Evolutionary conservation across 2,797 vertebrate species (phyloP), one percentile per base, ranked within the genome.

Genomic region (Champsocephalus esox): DNA sequence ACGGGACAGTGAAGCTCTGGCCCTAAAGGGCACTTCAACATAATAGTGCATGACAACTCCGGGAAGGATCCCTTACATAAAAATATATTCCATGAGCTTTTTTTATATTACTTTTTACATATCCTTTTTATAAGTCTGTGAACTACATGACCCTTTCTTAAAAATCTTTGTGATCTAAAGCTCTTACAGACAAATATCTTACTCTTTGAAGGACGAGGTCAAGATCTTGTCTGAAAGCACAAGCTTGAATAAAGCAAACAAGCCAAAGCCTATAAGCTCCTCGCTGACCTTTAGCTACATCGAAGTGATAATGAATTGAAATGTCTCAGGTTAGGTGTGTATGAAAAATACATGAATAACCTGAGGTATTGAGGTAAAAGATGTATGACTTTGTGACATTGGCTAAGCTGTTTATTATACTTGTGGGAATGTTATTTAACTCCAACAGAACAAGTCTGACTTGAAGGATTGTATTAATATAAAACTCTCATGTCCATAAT

Each of bases 11-110:
- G 45, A 69, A 62, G 66, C 70, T 75, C 67, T 38, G 6, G 60
- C 75, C 84, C 80, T 66, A 81, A 88, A 90, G 89, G 80, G 69
- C 81, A 69, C 59, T 67, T 83, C 28, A 54, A 67, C 56, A 67
- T 83, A 88, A 84, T 73, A 70, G 78, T 60, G 62, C 61, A 43
- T 75, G 66, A 86, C 84, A 85, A 57, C 61, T 80, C 38, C 70
- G 54, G 48, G 73, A 48, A 75, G 21, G 48, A 77, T 58, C 43
- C 69, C 49, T 67, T 41, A 66, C 43, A 61, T 16, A 14, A 2
- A 8, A n/a, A 80, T 66, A 72, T 59, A 60, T 52, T 68, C 14
- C 13, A 50, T 28, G 6, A 28, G 63, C 56, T 58, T 86, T 28
- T 60, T 55, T 1, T 19, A n/a, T 45, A n/a, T 49, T 32, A 13